Evolutionary conservation across 2,113 vertebrate genomes (phyloP).

Genomic region (Barbus barbus): DNA sequence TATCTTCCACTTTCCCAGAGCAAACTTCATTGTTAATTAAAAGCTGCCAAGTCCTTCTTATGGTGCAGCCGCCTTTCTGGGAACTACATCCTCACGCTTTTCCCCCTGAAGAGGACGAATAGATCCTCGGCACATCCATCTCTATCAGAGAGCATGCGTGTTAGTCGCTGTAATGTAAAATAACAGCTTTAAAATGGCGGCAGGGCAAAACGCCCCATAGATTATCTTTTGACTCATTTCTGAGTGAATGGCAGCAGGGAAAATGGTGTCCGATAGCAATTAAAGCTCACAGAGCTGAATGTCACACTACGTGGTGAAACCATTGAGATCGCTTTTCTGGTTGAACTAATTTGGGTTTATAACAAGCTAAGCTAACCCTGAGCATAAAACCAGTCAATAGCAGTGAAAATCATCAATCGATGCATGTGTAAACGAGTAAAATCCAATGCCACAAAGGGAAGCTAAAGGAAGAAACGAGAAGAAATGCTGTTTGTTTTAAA

Average conservation of each 20-base stretch:
- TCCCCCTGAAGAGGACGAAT: constrained; percentile 13
- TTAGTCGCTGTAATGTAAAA: not conserved
- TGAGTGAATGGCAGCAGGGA: not conserved
- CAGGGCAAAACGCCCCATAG: constrained; percentile 17
- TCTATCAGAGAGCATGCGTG: not conserved
- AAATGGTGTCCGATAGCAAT: constrained; percentile 12
- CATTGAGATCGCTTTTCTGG: constrained; percentile 9
- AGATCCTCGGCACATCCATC: constrained; percentile 9
- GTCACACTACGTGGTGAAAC: not conserved
- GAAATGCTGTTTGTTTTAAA: constrained; percentile 35
- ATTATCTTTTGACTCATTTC: constrained; percentile 28
- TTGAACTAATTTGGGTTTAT: constrained; percentile 28
- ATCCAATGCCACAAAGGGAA: constrained; percentile 10
- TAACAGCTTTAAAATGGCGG: constrained; percentile 32
- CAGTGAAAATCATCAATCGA: constrained; percentile 28
- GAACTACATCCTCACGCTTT: not conserved
- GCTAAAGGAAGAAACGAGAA: constrained; percentile 16
- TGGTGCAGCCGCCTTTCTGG: not conserved
- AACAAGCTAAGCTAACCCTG: constrained; percentile 17
- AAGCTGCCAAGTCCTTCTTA: constrained; percentile 43
- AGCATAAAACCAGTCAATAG: constrained; percentile 22
- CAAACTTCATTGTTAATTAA: constrained; percentile 45
- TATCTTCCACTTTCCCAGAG: constrained; percentile 43
- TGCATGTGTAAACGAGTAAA: constrained; percentile 17
- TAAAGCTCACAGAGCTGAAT: not conserved